Conservation (phyloP, 2,888 invertebrate genomes). For the Neoaliturus tenellus region DNA sequence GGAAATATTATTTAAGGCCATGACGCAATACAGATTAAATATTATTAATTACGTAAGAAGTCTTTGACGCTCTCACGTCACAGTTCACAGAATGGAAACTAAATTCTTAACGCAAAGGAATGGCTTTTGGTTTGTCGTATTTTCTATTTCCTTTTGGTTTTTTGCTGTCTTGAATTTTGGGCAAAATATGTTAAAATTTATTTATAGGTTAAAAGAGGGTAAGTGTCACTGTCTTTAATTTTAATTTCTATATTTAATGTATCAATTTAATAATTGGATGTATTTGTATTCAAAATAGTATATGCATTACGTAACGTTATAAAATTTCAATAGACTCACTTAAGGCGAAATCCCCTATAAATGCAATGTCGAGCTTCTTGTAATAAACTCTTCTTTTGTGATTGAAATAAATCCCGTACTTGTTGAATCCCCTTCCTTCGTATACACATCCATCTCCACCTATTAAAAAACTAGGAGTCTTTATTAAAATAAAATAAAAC, state of each 20-base stretch:
- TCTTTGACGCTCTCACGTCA: too few relatives aligned
- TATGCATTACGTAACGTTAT: not conserved
- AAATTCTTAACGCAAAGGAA: not conserved
- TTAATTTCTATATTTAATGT: too few relatives aligned
- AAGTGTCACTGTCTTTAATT: too few relatives aligned
- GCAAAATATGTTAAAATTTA: not conserved
- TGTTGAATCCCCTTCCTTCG: not conserved
- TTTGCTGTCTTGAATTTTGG: not conserved
- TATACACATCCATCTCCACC: not conserved
- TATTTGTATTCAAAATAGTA: not conserved
- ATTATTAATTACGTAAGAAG: too few relatives aligned
- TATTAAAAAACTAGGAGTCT: not conserved
- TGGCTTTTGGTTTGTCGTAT: not conserved
- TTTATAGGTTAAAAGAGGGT: not conserved
- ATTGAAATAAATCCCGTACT: not conserved
- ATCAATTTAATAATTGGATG: too few relatives aligned
- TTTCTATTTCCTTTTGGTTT: not conserved
- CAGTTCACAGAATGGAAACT: too few relatives aligned
- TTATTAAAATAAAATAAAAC: not conserved
- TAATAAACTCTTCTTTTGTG: not conserved
- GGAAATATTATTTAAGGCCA: too few relatives aligned
- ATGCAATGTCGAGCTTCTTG: not conserved
- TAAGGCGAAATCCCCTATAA: not conserved
- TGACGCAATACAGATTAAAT: too few relatives aligned
- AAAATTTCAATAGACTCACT: not conserved